A percentile compares a stretch with the other conserved stretches of the same genome.
Evolutionary conservation across 2,797 vertebrate species (phyloP).

Genomic region (Enteromius thamalakanensis): DNA sequence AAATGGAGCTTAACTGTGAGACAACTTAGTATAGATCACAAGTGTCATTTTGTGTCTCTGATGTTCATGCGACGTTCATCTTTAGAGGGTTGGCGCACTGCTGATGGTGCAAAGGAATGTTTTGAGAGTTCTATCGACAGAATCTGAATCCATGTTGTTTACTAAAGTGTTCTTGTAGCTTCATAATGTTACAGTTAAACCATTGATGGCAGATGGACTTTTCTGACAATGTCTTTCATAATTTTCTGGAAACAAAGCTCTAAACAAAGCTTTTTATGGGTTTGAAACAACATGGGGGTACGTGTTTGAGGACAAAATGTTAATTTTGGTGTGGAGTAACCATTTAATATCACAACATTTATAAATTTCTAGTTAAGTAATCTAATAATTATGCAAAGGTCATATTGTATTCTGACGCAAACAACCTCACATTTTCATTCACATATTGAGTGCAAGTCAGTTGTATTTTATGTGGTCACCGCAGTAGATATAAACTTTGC

Average conservation of each 20-base stretch:
- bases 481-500: neutral
- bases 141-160: neutral
- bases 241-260: too few relatives aligned
- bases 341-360: neutral
- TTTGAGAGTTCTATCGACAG: neutral
- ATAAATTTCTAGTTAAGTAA: neutral
- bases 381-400: neutral
- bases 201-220: too few relatives aligned
- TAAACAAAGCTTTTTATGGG: too few relatives aligned
- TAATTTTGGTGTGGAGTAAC: too few relatives aligned
- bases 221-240: too few relatives aligned
- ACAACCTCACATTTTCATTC: neutral
- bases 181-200: too few relatives aligned
- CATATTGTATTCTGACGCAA: too few relatives aligned
- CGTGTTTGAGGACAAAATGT: too few relatives aligned
- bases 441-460: neutral
- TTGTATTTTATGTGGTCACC: neutral
- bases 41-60: slow-evolving; percentile 12
- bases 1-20: slow-evolving; percentile 23
- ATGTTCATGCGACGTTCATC: slow-evolving; percentile 4
- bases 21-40: neutral
- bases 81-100: neutral
- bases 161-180: too few relatives aligned
- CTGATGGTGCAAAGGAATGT: neutral
- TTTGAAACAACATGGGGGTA: too few relatives aligned